Base-by-base conservation (phyloP, 1,140 invertebrate genomes). In the Doryteuthis pealeii region DNA sequence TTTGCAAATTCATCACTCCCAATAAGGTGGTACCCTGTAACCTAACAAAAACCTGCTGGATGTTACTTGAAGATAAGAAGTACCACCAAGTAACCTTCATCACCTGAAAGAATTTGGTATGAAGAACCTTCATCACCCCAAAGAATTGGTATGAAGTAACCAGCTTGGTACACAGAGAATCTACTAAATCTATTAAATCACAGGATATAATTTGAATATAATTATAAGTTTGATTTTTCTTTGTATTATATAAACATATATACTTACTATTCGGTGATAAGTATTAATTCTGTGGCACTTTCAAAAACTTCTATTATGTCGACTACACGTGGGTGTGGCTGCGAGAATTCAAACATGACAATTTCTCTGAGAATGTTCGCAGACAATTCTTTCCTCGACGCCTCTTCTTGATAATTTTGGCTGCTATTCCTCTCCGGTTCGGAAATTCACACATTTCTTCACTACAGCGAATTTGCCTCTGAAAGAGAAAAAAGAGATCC, bases 401-500 rank as follows among this genome's bases (percentile, higher is more conserved):
- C 79, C 96, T 90, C 87, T 97, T 96, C 86, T 93, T 93, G 78
- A 98, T 93, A 88, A 95, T 96, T 90, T 99, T 99, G 75, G 96
- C 97, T 1, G 97, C 97, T 89, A 94, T 97, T 94, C 92, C 79
- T 92, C 91, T 45, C 94, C 94, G 22, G 93, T 94, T 75, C 92
- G 91, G 85, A 93, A 92, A 88, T 97, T 94, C 22, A 92, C 90
- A 81, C 95, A 95, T 88, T 94, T 92, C 79, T 93, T 92, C 62
- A 99, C 96, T 68, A 96, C 93, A 26, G 96, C 97, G 89, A 97
- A 99, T 90, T 99, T 98, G 33, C 97, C 97, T 85, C 96, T 98
- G 81, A 58, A 87, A 85, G 74, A 79, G 76, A 74, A 78, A 79
- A 1, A 2, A 22, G 28, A 68, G 30, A 32, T 0, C 0, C 6